A percentile compares a stretch with the other conserved stretches of the same genome.
These are phyloP conservation scores for Lingula anatina DNA, from an alignment of 2,888 invertebrate species.

Conservation along the genomic window DNA sequence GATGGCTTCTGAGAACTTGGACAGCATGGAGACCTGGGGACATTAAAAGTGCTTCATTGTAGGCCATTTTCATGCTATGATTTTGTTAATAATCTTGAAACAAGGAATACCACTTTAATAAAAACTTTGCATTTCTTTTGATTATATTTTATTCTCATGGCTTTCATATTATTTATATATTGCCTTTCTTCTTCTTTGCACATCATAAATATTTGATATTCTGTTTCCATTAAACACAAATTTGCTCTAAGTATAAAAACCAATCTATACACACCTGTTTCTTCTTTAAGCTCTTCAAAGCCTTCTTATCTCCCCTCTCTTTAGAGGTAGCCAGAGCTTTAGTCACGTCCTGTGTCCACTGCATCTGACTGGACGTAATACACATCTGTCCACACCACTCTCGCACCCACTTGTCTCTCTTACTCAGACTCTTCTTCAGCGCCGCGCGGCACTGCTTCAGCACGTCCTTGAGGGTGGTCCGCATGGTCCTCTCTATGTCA, in stretches of 20 bases:
- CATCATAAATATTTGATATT: too few relatives aligned
- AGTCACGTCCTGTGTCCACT: constrained; percentile 86
- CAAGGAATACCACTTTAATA: too few relatives aligned
- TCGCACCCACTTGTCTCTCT: constrained; percentile 80
- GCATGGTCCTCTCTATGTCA: constrained; percentile 59
- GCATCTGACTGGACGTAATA: constrained; percentile 83
- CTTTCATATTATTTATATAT: too few relatives aligned
- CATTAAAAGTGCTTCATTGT: too few relatives aligned
- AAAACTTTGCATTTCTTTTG: too few relatives aligned
- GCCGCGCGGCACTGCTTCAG: constrained; percentile 63
- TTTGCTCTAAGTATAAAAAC: too few relatives aligned
- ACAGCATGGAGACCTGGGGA: constrained; percentile 59
- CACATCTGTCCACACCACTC: constrained; percentile 82
- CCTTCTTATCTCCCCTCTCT: constrained; percentile 70
- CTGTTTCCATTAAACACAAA: too few relatives aligned
- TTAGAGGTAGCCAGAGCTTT: constrained; percentile 60
- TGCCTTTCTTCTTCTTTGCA: too few relatives aligned
- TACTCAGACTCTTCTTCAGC: constrained; percentile 68
- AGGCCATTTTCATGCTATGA: too few relatives aligned
- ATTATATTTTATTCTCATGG: too few relatives aligned
- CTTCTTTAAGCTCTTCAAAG: constrained; percentile 73
- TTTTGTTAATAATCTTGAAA: too few relatives aligned
- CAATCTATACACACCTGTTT: too few relatives aligned
- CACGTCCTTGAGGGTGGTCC: constrained; percentile 54
- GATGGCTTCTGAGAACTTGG: constrained; percentile 74